A percentile compares a stretch with the other conserved stretches of the same genome.
Evolutionary conservation across 2,888 invertebrate genomes (phyloP).

Genomic region (Aquatica leii): DNA sequence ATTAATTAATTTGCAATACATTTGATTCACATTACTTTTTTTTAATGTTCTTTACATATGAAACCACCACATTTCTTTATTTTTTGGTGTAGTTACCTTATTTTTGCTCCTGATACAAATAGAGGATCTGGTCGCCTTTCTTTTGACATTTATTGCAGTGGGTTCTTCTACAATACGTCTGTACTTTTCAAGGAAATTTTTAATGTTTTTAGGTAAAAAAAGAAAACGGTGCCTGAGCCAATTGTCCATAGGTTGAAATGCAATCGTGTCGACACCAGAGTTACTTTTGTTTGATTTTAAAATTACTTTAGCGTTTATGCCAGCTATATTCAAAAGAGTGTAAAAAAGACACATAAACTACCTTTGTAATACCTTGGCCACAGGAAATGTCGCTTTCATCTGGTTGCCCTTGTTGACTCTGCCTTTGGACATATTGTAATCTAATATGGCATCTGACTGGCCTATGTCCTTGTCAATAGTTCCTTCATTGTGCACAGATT

Average conservation of each 20-base stretch:
- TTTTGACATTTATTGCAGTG: neutral
- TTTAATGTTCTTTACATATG: constrained; percentile 1
- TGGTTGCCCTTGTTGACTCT: constrained; percentile 4
- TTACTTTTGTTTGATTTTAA: neutral
- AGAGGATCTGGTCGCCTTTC: neutral
- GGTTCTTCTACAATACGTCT: too few relatives aligned
- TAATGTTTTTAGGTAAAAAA: neutral
- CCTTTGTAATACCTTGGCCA: neutral
- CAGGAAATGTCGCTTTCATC: constrained; percentile 1
- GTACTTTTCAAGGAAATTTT: neutral
- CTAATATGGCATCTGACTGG: neutral
- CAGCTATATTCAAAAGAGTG: neutral
- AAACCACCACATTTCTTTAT: neutral
- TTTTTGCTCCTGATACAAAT: neutral
- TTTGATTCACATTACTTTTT: too few relatives aligned
- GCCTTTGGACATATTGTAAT: neutral
- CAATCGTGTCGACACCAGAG: neutral
- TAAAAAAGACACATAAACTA: constrained; percentile 4
- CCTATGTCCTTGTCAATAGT: neutral
- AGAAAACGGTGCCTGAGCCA: neutral
- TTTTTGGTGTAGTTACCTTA: neutral
- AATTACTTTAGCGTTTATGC: too few relatives aligned
- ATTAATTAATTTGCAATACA: too few relatives aligned
- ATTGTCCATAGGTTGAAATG: neutral
- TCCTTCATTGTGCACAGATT: neutral